A percentile compares a stretch with the other conserved stretches of the same genome.
These are phyloP conservation scores for Thamnophis sirtalis DNA, from an alignment of 2,113 vertebrate species.

Conservation along the genomic window DNA sequence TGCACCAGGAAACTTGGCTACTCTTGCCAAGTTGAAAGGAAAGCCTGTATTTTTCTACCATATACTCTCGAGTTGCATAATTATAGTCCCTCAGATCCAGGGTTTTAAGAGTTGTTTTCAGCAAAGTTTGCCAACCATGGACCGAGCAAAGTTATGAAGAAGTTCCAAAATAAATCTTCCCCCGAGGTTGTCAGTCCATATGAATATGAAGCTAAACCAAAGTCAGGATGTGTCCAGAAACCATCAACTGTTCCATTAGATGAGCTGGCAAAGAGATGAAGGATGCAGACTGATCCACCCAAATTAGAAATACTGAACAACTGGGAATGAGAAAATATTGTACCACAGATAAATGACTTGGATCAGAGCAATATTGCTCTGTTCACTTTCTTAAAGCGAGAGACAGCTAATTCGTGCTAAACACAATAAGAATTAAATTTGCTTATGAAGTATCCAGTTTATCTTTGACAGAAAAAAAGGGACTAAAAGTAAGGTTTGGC, in stretches of 20 bases:
- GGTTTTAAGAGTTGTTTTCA: conserved; percentile 46
- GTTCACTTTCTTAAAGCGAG: not conserved
- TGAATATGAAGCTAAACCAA: conserved; percentile 46
- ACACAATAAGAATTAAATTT: not conserved
- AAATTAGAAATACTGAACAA: not conserved
- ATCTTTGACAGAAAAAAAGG: not conserved
- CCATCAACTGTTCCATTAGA: conserved; percentile 11
- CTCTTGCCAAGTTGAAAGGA: conserved; percentile 28
- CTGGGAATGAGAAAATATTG: not conserved
- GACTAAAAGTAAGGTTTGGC: not conserved
- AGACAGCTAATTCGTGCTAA: not conserved
- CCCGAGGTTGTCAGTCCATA: conserved; percentile 33
- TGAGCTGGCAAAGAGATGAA: conserved; percentile 6
- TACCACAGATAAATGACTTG: not conserved
- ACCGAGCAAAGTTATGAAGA: conserved; percentile 39
- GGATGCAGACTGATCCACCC: not conserved
- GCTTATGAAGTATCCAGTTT: not conserved
- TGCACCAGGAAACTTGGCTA: conserved; percentile 10
- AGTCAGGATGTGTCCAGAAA: conserved; percentile 29
- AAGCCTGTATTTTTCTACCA: conserved; percentile 46
- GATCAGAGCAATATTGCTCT: not conserved
- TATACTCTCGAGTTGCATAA: conserved; percentile 36
- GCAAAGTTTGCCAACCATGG: conserved; percentile 46
- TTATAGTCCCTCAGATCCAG: conserved; percentile 45
- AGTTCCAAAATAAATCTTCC: conserved; percentile 58